Conservation (phyloP, 2,888 invertebrate species). For the Cantharis nigra region DNA sequence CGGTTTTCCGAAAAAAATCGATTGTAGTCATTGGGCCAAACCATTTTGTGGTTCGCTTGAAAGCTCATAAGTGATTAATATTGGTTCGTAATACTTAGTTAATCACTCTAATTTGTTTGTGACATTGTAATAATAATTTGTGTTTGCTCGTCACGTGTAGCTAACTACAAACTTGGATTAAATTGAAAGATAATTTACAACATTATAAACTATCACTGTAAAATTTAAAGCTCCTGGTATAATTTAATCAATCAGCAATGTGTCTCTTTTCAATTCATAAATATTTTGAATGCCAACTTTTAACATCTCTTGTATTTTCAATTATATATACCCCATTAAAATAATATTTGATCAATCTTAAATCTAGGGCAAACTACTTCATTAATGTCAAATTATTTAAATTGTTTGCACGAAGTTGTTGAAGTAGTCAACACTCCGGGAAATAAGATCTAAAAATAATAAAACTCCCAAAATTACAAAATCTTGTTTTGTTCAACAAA, state of each 20-base stretch:
- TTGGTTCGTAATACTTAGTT: not conserved
- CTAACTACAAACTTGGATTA: not conserved
- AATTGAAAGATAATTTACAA: not conserved
- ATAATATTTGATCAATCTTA: constrained; percentile 9
- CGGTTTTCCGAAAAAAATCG: no score
- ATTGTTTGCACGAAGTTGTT: constrained; percentile 1
- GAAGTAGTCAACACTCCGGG: constrained; percentile 2
- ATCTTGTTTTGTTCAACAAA: not conserved
- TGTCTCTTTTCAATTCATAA: not conserved
- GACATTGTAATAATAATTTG: not conserved
- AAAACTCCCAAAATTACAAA: not conserved
- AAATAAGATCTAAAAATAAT: constrained; percentile 3
- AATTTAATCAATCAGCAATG: not conserved
- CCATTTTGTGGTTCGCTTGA: not conserved
- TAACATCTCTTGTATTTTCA: not conserved
- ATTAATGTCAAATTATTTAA: constrained; percentile 13
- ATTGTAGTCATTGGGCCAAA: not conserved
- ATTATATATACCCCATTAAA: constrained; percentile 5
- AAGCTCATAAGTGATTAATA: not conserved
- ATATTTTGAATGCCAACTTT: not conserved
- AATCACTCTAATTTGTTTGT: not conserved
- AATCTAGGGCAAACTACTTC: constrained; percentile 11
- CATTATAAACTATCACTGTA: not conserved
- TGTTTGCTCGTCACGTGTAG: not conserved
- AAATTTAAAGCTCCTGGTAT: not conserved